Percentiles rank a stretch among this genome's conserved stretches.
phyloP scores from a whole-genome alignment of 1,140 invertebrate species.

The Camponotus vicinus region DNA sequence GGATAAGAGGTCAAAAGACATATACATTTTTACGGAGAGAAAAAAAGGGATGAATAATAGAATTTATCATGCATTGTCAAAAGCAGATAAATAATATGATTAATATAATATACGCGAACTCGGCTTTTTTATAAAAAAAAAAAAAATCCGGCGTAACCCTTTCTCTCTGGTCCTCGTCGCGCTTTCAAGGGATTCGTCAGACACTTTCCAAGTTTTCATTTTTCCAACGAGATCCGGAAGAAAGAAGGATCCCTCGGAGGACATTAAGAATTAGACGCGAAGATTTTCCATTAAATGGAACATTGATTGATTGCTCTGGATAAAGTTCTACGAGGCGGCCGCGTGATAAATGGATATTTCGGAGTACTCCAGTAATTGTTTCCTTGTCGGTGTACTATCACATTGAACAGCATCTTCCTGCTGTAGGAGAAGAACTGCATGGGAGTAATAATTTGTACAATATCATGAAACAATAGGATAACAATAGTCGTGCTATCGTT shows the following conservation, averaged over 20 bases:
- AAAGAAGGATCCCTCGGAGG: conserved; percentile 47
- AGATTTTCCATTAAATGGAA: conserved; percentile 74
- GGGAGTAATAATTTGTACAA: conserved; percentile 48
- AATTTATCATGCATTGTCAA: background rate
- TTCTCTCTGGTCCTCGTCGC: background rate
- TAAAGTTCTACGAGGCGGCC: conserved; percentile 66
- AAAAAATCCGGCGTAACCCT: conserved; percentile 1
- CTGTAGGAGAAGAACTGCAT: conserved; percentile 25
- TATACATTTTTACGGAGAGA: background rate
- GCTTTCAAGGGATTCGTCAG: conserved; percentile 38
- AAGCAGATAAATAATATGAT: background rate
- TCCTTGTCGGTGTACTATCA: conserved; percentile 61
- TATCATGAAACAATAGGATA: conserved; percentile 21
- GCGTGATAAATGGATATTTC: conserved; percentile 71
- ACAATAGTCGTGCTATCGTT: background rate
- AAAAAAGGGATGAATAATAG: background rate
- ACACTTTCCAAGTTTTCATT: conserved; percentile 60
- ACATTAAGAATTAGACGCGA: conserved; percentile 65
- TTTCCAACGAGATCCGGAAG: conserved; percentile 41
- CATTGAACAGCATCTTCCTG: conserved; percentile 49
- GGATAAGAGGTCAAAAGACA: background rate
- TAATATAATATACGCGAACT: background rate
- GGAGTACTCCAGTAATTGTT: conserved; percentile 68
- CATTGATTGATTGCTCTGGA: conserved; percentile 72
- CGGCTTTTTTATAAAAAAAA: background rate